Base-by-base conservation (phyloP, 2,797 vertebrate genomes). In the Echiichthys vipera region DNA sequence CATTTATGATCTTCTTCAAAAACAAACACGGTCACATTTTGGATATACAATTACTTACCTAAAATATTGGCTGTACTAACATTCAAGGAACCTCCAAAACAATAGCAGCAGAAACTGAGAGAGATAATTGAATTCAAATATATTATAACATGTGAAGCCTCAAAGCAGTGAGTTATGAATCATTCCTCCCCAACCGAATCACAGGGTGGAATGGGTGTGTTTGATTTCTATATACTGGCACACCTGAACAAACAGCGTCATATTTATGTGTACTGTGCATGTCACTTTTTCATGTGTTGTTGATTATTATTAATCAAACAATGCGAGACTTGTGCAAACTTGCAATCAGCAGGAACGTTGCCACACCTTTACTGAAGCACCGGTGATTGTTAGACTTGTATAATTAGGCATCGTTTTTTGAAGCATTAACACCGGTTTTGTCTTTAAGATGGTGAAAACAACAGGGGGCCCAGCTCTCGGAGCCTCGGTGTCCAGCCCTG, bases 371-470 rank as follows among this genome's bases (percentile, higher is more conserved):
- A 39, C 15, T 4, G 25, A 45, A 12, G 6, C 43, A 37, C n/a
- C 43, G 8, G 42, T 22, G 17, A 32, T 39, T 32, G 9, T 61
- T 14, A 24, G 24, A 45, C 11, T 17, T 25, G 58, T 5, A n/a
- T 12, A 12, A 20, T 77, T 30, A 14, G 37, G 18, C 5, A 17
- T 40, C 43, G 9, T 34, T 10, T 20, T 18, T 36, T 25, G 36
- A 14, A 45, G 20, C 22, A 15, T 34, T 18, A 51, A 24, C 29
- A 1, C 2, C 25, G 20, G 47, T 65, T 45, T 59, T 49, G 20
- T 74, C 20, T 62, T n/a, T 46, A 1, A 97, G 96, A 94, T 97
- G 71, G 95, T 97, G 80, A 95, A 90, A 62, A 94, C 95, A 0
- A 95, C 95, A 0, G 95, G 95, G 0, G 95, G 96, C 2, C 93